These are phyloP conservation scores for Dascyllus trimaculatus DNA, from an alignment of 2,113 vertebrate genomes.

Conservation along the genomic window DNA sequence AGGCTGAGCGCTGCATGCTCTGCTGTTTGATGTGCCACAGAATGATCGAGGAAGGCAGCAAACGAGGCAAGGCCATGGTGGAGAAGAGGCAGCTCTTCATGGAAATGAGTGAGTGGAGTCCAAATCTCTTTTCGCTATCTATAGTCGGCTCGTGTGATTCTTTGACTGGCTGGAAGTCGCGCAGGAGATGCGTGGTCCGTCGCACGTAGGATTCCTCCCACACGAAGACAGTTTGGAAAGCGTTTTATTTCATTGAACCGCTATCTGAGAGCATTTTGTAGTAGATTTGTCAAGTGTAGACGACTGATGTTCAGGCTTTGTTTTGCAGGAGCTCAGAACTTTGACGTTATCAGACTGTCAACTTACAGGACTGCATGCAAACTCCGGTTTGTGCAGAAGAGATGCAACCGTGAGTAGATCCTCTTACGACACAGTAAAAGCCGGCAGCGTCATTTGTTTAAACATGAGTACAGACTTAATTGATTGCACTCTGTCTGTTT, in stretches of 20 bases:
- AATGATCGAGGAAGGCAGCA: conserved; percentile 99
- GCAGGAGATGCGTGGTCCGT: conserved; percentile 34
- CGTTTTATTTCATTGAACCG: not conserved
- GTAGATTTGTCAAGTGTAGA: not conserved
- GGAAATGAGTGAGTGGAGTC: conserved; percentile 96
- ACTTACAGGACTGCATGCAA: conserved; percentile 98
- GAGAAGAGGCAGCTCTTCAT: conserved; percentile 99
- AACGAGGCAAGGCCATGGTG: conserved; percentile 93
- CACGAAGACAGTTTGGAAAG: conserved; percentile 10
- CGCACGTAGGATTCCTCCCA: conserved; percentile 45
- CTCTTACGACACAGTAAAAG: not conserved
- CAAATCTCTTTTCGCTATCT: conserved; percentile 54
- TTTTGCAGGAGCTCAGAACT: conserved; percentile 94
- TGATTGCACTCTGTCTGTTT: conserved; percentile 35
- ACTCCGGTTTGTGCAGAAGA: conserved; percentile 95
- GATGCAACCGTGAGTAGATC: conserved; percentile 93
- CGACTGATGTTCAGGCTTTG: not conserved
- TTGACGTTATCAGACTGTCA: conserved; percentile 96
- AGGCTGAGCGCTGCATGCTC: conserved; percentile 23
- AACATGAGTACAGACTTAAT: conserved; percentile 2
- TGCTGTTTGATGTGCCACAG: conserved; percentile 80
- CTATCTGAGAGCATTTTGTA: not conserved
- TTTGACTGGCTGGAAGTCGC: conserved; percentile 21
- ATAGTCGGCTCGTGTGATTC: conserved; percentile 28
- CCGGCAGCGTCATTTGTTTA: conserved; percentile 1